Base-by-base conservation (phyloP, 2,888 invertebrate species). In the Prostheceraeus crozeri region DNA sequence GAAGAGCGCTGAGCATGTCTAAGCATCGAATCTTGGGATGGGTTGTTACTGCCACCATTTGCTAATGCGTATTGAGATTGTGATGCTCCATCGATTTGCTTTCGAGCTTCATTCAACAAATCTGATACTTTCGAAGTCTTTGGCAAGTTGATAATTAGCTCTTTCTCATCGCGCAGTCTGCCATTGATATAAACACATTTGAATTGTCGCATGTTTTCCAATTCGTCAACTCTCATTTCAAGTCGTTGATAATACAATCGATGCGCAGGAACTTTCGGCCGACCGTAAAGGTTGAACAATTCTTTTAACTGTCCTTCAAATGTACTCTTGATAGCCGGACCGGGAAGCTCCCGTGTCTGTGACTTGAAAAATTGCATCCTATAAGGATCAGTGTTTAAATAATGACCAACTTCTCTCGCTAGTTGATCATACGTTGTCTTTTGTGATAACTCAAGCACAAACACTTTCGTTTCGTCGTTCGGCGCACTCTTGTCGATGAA, bases 161-260 rank as follows among this genome's bases (percentile, higher is more conserved):
- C 56, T n/a, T 8, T 16, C 28, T 59, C 59, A 23, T 33, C 57
- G 6, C n/a, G 8, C 11, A 35, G 25, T 57, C 36, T 31, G 36
- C 23, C 31, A 27, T 57, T 57, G 6, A 59, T 33, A 54, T 28
- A 59, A 10, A 59, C 33, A 53, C 57, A 57, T n/a, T 56, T 31
- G 35, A 59, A 25, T 33, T 59, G 59, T 14, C 25, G 54, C 59
- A 59, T 59, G 35, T 57, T 59, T 36, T 59, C 59, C 21, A 59
- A 57, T 14, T 59, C 59, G 6, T 27, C 35, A 8, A 59, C 27
- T n/a, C 35, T 35, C 16, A 59, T 58, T 11, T 31, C 25, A 3
- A 59, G 35, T n/a, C 36, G 30, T 25, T 57, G 31, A 57, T 58
- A 59, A 21, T 59, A 59, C 3, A 59, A 16, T 4, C 59, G 16